Conservation (phyloP, 64 coral and sea anemone genomes). For the Astreopora myriophthalma region DNA sequence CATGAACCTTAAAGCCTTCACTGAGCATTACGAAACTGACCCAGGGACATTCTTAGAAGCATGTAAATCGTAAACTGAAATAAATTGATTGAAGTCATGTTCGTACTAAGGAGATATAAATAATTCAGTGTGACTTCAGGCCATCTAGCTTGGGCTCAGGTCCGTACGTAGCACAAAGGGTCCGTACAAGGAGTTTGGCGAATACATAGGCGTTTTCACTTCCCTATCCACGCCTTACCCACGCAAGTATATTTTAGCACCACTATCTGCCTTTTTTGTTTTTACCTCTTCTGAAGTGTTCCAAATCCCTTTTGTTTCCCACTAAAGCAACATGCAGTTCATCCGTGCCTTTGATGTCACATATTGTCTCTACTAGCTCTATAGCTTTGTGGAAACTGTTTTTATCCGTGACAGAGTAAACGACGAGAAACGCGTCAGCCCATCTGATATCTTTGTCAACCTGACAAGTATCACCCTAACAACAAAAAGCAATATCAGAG, state of each 20-base stretch:
- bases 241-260: neutral
- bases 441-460: conserved; percentile 80
- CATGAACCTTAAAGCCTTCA: no score
- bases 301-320: conserved; percentile 92
- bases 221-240: neutral
- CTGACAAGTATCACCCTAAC: conserved; percentile 46
- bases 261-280: neutral
- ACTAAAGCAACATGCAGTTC: conserved; percentile 93
- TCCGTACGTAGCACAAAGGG: no score
- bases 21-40: no score
- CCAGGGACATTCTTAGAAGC: no score
- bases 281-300: conserved; percentile 91
- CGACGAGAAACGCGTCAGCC: conserved; percentile 94
- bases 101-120: no score
- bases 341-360: conserved; percentile 86
- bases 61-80: no score
- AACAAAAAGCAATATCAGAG: neutral
- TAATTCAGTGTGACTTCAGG: no score
- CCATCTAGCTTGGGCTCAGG: no score
- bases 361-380: conserved; percentile 81
- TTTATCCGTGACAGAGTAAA: conserved; percentile 94
- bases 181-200: no score
- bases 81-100: no score
- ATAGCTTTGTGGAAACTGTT: conserved; percentile 90
- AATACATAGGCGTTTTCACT: no score